phyloP scores from a whole-genome alignment of 2,797 vertebrate species.

The Onychomys arenicola region DNA sequence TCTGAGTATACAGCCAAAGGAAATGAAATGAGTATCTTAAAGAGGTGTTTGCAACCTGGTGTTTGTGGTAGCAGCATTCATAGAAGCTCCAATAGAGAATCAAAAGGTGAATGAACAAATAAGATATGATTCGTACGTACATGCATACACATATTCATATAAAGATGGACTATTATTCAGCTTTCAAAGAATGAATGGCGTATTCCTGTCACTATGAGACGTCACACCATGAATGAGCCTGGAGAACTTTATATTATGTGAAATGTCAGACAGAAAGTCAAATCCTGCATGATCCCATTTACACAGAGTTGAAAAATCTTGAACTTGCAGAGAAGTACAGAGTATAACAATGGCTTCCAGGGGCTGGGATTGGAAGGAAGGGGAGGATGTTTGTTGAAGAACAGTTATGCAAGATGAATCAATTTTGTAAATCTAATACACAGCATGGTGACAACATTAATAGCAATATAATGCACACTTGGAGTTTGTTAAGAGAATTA shows the following conservation, averaged over 20 bases:
- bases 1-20: background rate
- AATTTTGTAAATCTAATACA: background rate
- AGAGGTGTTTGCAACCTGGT: background rate
- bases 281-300: background rate
- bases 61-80: background rate
- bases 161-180: background rate
- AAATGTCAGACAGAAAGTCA: background rate
- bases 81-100: background rate
- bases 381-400: background rate
- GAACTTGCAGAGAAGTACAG: background rate
- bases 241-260: background rate
- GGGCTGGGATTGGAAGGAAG: background rate
- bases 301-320: background rate
- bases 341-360: background rate
- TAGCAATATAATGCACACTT: background rate
- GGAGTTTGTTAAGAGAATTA: background rate
- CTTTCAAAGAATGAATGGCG: conserved; percentile 2
- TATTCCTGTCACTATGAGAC: background rate
- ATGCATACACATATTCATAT: background rate
- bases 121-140: background rate
- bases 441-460: background rate
- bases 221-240: background rate
- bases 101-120: background rate
- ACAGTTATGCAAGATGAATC: background rate
- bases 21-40: background rate